Evolutionary conservation across 2,113 vertebrate genomes (phyloP).

Genomic region (Actenoides hombroni): DNA sequence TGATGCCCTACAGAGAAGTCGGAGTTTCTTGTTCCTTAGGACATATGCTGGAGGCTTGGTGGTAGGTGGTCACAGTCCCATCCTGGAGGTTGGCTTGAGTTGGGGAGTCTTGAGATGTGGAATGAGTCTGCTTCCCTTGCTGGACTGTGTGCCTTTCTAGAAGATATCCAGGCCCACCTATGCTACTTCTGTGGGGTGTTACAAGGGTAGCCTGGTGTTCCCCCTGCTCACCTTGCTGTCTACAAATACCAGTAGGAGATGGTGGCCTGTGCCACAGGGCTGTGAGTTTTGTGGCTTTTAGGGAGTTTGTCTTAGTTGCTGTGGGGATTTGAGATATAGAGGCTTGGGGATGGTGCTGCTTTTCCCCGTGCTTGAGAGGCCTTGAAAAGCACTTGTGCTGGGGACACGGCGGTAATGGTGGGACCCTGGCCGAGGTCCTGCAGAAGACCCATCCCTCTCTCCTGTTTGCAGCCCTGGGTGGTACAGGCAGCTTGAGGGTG

Average conservation of each 20-base stretch:
- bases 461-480: not conserved
- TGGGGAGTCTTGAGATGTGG: not conserved
- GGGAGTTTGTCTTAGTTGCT: not conserved
- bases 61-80: not conserved
- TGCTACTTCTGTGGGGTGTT: not conserved
- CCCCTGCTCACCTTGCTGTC: not conserved
- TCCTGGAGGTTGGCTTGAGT: not conserved
- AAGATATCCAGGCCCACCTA: not conserved
- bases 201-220: rapidly evolving
- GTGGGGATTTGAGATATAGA: not conserved
- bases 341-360: not conserved
- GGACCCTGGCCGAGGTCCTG: not conserved
- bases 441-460: not conserved
- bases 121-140: not conserved
- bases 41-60: not conserved
- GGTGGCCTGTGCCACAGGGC: rapidly evolving
- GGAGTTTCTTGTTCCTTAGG: not conserved
- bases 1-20: not conserved
- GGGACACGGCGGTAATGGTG: rapidly evolving
- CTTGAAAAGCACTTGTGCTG: not conserved
- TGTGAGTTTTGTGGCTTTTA: not conserved
- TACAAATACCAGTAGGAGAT: not conserved
- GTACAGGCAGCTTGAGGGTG: not conserved
- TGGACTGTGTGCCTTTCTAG: not conserved
- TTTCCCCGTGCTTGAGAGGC: rapidly evolving